Base-by-base conservation (phyloP, 2,113 vertebrate genomes). In the Phalacrocorax carbo region DNA sequence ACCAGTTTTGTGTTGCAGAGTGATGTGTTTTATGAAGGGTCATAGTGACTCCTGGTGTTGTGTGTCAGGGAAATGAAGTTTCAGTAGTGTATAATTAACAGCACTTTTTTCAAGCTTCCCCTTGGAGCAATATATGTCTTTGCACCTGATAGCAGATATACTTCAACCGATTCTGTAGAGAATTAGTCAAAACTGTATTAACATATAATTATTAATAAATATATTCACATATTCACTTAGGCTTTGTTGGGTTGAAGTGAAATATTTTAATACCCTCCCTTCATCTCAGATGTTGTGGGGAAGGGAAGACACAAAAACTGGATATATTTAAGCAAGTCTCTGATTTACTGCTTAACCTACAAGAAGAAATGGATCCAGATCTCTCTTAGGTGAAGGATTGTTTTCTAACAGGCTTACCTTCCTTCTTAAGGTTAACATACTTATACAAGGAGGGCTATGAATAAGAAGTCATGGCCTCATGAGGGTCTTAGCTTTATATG, bases 331-430 rank as follows among this genome's bases (percentile, higher is more conserved):
- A 9, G 12, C 3, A 80, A 25, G 7, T 60, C 78, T 90, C 13
- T 81, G 13, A 27, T 51, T 54, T 32, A 23, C 4, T 55, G 10
- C 16, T 75, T 65, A 62, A 42, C 9, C 13, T 55, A 19, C 19
- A n/a, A 20, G 13, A 64, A 64, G 12, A 34, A 58, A 42, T 4
- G 14, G 16, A 90, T 46, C 32, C 15, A 55, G 3, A n/a, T 26
- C 7, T 46, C 19, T 38, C 16, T 21, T 2, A n/a, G 16, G 46
- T 13, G 15, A 51, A 60, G 64, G 10, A 65, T 8, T 0, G 2
- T 46, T 71, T 88, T 68, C 19, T 54, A 38, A 25, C 5, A 49
- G 12, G 4, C 3, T 3, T 65, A 7, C 4, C 32, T 93, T 55
- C 4, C 30, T 30, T 68, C 86, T 82, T 34, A 14, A 29, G 2